These are phyloP conservation scores for Orbicella faveolata DNA, from an alignment of 64 coral and sea anemone species.

Conservation along the genomic window DNA sequence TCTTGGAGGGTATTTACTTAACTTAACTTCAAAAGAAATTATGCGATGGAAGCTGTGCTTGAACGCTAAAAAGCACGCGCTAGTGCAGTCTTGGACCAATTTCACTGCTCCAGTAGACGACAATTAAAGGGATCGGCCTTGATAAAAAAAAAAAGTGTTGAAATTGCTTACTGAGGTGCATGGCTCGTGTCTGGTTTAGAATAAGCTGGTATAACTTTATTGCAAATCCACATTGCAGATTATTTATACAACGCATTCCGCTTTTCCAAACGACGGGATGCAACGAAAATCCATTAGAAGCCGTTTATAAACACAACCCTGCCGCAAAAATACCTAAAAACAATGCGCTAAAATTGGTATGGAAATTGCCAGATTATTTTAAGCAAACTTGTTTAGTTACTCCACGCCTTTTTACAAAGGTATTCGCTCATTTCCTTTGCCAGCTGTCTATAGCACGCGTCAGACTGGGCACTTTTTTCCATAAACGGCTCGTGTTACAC, in stretches of 20 bases:
- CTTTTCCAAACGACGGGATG: background rate
- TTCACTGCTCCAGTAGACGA: constrained; percentile 13
- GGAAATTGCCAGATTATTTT: constrained; percentile 37
- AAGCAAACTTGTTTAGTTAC: constrained; percentile 38
- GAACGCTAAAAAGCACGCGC: background rate
- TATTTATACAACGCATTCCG: constrained; percentile 23
- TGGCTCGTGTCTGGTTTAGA: background rate
- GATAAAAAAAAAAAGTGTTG: constrained; percentile 9
- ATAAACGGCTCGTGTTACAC: constrained; percentile 54
- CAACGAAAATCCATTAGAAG: constrained; percentile 11
- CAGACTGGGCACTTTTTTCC: constrained; percentile 4
- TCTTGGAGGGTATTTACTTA: constrained; percentile 58
- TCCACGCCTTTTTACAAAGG: constrained; percentile 24
- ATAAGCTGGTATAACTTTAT: constrained; percentile 4
- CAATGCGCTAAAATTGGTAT: constrained; percentile 23
- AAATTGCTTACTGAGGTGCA: background rate
- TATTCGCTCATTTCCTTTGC: constrained; percentile 59
- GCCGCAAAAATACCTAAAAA: constrained; percentile 19
- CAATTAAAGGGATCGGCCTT: constrained; percentile 2
- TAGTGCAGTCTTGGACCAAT: constrained; percentile 23
- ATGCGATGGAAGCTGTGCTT: constrained; percentile 16
- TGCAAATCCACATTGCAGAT: constrained; percentile 32
- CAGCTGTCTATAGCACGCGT: constrained; percentile 49
- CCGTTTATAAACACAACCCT: constrained; percentile 2
- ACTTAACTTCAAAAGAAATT: constrained; percentile 59